phyloP scores from a whole-genome alignment of 2,113 vertebrate species.

The Corythaixoides concolor region DNA sequence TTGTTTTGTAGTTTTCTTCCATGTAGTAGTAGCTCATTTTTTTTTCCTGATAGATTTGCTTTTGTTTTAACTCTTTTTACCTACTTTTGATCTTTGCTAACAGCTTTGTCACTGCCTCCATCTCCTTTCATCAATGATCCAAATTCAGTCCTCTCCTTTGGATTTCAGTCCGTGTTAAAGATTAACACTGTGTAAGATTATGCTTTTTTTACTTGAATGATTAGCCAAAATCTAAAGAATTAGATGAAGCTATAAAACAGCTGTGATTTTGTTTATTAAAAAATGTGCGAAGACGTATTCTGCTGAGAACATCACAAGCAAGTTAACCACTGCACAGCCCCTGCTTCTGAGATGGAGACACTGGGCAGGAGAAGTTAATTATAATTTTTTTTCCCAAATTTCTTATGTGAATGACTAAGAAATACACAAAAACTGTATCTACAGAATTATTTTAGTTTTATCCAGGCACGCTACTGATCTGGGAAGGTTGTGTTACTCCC shows the following conservation, averaged over 20 bases:
- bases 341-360: not conserved
- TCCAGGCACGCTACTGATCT: not conserved
- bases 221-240: not conserved
- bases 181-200: not conserved
- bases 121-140: not conserved
- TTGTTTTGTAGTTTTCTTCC: not conserved
- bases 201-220: not conserved
- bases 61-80: not conserved
- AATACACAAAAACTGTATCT: too few species aligned
- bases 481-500: not conserved
- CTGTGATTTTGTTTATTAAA: not conserved
- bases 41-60: not conserved
- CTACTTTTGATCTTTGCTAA: not conserved
- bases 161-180: not conserved
- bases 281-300: too few species aligned
- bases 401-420: too few species aligned
- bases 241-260: not conserved
- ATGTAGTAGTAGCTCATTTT: too few species aligned
- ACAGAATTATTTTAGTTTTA: not conserved
- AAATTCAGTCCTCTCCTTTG: not conserved
- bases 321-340: not conserved
- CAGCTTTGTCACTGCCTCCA: not conserved
- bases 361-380: too few species aligned
- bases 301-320: not conserved
- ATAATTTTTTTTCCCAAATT: not conserved